Evolutionary conservation across 2,113 vertebrate genomes (phyloP).

Genomic region (Nyctereutes procyonoides): DNA sequence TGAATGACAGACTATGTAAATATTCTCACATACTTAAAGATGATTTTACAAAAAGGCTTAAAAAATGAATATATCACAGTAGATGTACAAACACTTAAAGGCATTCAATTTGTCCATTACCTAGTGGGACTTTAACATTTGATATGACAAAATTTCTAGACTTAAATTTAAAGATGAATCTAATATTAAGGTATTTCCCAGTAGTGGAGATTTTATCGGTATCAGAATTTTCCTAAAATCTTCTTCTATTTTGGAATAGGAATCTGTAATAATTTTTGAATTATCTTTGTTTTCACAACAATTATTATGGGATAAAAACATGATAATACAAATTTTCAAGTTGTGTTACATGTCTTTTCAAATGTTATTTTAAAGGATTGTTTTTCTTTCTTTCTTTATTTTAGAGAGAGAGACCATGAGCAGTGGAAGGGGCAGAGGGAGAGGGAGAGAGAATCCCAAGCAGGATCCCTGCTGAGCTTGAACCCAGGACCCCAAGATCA

Average conservation of each 20-base stretch:
- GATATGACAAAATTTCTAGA: constrained; percentile 43
- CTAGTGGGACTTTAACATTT: constrained; percentile 39
- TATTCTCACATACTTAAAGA: constrained; percentile 59
- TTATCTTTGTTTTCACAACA: not conserved
- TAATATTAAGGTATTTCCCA: constrained; percentile 33
- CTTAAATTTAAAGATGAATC: constrained; percentile 26
- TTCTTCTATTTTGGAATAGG: not conserved
- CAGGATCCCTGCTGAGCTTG: not conserved
- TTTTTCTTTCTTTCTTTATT: not conserved
- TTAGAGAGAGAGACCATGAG: not conserved
- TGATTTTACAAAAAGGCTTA: constrained; percentile 31
- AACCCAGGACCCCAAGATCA: not conserved
- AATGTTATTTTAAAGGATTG: not conserved
- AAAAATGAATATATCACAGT: constrained; percentile 37
- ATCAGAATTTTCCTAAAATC: constrained; percentile 20
- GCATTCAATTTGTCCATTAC: constrained; percentile 32
- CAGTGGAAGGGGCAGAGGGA: not conserved
- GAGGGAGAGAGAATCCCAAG: not conserved
- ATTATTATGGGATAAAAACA: not conserved
- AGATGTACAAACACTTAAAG: constrained; percentile 40
- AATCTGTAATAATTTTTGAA: not conserved
- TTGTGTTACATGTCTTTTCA: not conserved
- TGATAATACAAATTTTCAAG: not conserved
- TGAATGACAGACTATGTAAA: constrained; percentile 56
- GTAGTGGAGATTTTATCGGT: not conserved